Conservation (phyloP, 2,797 vertebrate genomes). For the Chloroceryle inda region DNA sequence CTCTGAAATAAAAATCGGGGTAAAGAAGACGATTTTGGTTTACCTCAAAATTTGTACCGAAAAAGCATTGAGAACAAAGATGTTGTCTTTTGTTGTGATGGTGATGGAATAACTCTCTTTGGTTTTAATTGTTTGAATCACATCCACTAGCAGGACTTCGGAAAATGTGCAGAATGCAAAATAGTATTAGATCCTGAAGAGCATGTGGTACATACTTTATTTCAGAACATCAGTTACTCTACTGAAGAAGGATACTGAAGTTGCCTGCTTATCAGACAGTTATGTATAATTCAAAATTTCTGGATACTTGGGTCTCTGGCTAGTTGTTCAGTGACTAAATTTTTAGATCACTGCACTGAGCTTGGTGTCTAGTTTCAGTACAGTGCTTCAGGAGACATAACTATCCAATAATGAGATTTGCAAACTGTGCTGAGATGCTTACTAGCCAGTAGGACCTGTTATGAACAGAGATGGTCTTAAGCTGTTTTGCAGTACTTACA, state of each 20-base stretch:
- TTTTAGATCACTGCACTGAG: not conserved
- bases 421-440: not conserved
- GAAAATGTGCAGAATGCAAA: not conserved
- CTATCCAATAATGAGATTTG: not conserved
- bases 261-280: not conserved
- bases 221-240: not conserved
- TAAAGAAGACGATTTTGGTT: not conserved
- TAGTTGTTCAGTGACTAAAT: not conserved
- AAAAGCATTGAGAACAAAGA: not conserved
- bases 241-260: not conserved
- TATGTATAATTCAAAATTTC: slow-evolving; percentile 1
- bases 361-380: not conserved
- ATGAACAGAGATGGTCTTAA: not conserved
- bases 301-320: not conserved
- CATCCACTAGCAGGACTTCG: not conserved
- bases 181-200: not conserved
- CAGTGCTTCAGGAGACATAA: not conserved
- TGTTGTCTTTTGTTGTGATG: not conserved
- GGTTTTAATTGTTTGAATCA: not conserved
- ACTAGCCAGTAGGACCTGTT: not conserved
- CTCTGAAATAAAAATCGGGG: not conserved
- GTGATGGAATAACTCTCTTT: not conserved
- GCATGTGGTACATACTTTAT: not conserved
- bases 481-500: slow-evolving; percentile 12
- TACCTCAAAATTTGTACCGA: not conserved